These are phyloP conservation scores for Luperina nickerlii DNA, from an alignment of 2,888 invertebrate species.

Conservation along the genomic window DNA sequence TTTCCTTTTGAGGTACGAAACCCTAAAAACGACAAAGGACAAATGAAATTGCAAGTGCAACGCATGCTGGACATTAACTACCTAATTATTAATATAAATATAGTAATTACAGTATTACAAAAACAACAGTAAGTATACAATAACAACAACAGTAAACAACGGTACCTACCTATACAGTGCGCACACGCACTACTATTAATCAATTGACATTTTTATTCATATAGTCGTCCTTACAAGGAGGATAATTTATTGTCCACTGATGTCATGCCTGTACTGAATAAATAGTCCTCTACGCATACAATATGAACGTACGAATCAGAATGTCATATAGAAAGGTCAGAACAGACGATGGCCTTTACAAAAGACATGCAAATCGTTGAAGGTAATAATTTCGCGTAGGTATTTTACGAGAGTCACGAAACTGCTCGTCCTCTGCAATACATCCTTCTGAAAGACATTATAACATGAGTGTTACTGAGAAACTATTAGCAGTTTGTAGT, in stretches of 20 bases:
- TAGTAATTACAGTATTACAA: neutral
- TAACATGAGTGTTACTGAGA: neutral
- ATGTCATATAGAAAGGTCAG: slow-evolving; percentile 36
- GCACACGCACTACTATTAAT: neutral
- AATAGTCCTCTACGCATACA: slow-evolving; percentile 5
- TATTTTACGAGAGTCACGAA: slow-evolving; percentile 23
- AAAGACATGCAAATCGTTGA: slow-evolving; percentile 14
- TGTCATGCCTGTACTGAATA: slow-evolving; percentile 32
- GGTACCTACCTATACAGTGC: too few species aligned
- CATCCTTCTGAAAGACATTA: neutral
- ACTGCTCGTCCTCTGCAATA: slow-evolving; percentile 4
- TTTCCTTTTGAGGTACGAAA: too few species aligned
- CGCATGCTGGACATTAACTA: neutral
- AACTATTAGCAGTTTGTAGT: slow-evolving; percentile 1
- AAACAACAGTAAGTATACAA: neutral
- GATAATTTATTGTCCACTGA: slow-evolving; percentile 28
- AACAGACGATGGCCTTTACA: slow-evolving; percentile 15
- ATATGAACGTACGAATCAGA: slow-evolving; percentile 3
- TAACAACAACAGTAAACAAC: too few species aligned
- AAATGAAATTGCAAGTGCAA: neutral
- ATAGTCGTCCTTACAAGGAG: slow-evolving; percentile 25
- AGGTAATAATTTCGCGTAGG: slow-evolving; percentile 5
- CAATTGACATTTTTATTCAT: slow-evolving; percentile 42
- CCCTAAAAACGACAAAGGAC: neutral
- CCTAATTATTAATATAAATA: neutral